Evolutionary conservation across 2,113 vertebrate genomes (phyloP).

Genomic region (Erpornis zantholeuca): DNA sequence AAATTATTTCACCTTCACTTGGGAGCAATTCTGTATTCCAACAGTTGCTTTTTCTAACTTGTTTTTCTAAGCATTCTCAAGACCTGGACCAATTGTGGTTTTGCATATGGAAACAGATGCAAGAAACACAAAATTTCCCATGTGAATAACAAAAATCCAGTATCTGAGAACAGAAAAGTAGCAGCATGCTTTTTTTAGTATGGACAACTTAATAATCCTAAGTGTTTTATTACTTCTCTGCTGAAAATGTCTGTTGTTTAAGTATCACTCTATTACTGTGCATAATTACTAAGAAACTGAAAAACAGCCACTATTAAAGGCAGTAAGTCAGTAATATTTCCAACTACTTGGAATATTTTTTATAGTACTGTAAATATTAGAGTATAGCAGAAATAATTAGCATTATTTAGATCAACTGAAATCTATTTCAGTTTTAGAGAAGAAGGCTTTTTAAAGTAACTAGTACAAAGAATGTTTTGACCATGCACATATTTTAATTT

Average conservation of each 20-base stretch:
- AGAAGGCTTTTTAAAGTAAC: neutral
- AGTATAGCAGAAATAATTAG: neutral
- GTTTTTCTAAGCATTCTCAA: conserved; percentile 26
- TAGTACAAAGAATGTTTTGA: neutral
- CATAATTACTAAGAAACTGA: conserved; percentile 28
- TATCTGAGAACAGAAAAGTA: neutral
- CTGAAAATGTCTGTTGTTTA: conserved; percentile 3
- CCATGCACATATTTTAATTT: neutral
- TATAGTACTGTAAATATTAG: neutral
- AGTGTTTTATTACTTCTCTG: neutral
- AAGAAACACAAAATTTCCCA: neutral
- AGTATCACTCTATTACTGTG: neutral
- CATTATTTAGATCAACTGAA: neutral
- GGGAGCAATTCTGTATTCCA: neutral
- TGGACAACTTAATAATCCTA: neutral
- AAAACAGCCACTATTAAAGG: neutral
- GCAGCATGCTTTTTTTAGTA: neutral
- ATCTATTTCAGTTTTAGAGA: neutral
- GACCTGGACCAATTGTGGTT: neutral
- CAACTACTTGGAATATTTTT: neutral
- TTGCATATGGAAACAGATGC: neutral
- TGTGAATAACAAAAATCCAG: neutral
- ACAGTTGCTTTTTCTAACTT: neutral
- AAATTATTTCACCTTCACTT: conserved; percentile 23
- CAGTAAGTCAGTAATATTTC: neutral